Evolutionary conservation across 2,888 invertebrate genomes (phyloP).

Genomic region (Idaea straminata): DNA sequence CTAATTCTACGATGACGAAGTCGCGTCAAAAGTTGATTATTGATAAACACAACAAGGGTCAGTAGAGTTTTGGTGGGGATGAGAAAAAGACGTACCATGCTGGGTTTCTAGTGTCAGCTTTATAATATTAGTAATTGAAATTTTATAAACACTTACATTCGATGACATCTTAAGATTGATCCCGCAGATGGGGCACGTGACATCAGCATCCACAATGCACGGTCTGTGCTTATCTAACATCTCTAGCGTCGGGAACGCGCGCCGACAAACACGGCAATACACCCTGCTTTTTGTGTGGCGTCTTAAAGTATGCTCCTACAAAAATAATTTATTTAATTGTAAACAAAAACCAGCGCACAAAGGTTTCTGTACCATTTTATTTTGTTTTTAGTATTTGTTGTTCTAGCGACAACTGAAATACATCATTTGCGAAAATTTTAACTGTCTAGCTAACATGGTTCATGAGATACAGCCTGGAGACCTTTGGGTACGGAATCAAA

Average conservation of each 20-base stretch:
- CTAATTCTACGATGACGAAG: no score
- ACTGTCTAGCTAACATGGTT: no score
- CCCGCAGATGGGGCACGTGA: slow-evolving; percentile 49
- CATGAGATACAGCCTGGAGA: no score
- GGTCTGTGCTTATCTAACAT: slow-evolving; percentile 38
- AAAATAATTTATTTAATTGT: no score
- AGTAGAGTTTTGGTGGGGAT: neutral
- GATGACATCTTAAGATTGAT: slow-evolving; percentile 20
- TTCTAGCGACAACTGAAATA: no score
- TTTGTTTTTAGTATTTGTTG: no score
- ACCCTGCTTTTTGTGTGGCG: slow-evolving; percentile 42
- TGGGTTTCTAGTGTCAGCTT: neutral
- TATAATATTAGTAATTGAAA: neutral
- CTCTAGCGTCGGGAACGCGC: slow-evolving; percentile 35
- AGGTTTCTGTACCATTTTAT: no score
- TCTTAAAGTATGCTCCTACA: slow-evolving; percentile 50
- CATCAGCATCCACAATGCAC: slow-evolving; percentile 29
- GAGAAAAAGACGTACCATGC: neutral
- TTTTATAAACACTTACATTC: slow-evolving; percentile 17
- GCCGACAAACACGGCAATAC: slow-evolving; percentile 43
- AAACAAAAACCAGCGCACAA: no score
- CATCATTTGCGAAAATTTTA: no score
- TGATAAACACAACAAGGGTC: neutral
- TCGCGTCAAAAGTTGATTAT: no score
- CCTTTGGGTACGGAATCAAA: no score